Evolutionary conservation across 2,113 vertebrate genomes (phyloP).

Genomic region (Cottus gobio): DNA sequence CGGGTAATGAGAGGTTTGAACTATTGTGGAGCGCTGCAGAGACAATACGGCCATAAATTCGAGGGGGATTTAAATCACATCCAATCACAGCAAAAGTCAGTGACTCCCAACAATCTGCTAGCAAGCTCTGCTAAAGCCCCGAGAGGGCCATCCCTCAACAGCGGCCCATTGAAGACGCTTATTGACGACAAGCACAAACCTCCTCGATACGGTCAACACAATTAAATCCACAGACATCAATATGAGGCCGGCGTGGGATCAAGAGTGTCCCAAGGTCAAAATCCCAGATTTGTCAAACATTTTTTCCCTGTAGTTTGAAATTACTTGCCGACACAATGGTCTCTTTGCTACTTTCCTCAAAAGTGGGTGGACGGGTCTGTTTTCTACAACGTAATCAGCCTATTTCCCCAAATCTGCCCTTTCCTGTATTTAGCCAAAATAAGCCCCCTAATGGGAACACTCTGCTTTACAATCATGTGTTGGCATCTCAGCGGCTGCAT

Average conservation of each 20-base stretch:
- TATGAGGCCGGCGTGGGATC: background rate
- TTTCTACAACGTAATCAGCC: constrained; percentile 51
- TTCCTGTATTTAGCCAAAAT: constrained; percentile 77
- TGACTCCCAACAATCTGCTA: constrained; percentile 66
- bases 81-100: constrained; percentile 64
- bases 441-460: constrained; percentile 40
- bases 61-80: constrained; percentile 67
- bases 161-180: constrained; percentile 54
- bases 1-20: constrained; percentile 61
- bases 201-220: constrained; percentile 25
- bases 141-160: constrained; percentile 40
- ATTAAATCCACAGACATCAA: background rate
- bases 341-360: constrained; percentile 25
- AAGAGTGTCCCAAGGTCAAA: background rate
- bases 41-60: constrained; percentile 81
- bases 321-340: constrained; percentile 10
- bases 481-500: constrained; percentile 33
- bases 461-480: constrained; percentile 40
- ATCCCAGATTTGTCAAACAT: background rate
- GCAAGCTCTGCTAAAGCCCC: constrained; percentile 29
- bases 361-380: background rate
- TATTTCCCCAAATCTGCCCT: constrained; percentile 50
- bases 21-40: constrained; percentile 57
- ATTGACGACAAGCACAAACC: constrained; percentile 31
- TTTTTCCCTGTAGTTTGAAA: background rate